Conservation (phyloP, 2,797 vertebrate genomes). For the Phoeniculus purpureus region DNA sequence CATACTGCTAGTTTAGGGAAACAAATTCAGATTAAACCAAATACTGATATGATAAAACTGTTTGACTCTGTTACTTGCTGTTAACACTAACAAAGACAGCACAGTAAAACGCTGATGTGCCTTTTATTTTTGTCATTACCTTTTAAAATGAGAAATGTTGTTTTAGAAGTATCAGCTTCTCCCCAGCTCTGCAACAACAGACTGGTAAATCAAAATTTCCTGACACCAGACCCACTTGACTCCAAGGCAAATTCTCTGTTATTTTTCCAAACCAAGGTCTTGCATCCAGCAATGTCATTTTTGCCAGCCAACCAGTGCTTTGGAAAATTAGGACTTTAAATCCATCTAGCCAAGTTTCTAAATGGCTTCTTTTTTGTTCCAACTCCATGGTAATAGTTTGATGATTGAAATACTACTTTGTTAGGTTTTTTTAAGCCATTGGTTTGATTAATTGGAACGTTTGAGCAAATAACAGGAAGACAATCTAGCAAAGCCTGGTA, state of each 20-base stretch:
- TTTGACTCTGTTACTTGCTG: not conserved
- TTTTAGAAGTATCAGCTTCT: not conserved
- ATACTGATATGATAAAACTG: not conserved
- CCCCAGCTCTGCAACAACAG: not conserved
- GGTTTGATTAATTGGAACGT: slow-evolving; percentile 46
- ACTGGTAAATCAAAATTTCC: not conserved
- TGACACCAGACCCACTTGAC: not conserved
- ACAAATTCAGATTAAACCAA: not conserved
- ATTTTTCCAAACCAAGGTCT: not conserved
- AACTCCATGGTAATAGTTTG: not conserved
- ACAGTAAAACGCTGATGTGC: not conserved
- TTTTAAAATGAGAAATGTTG: not conserved
- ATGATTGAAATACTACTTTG: not conserved
- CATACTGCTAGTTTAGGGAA: not conserved
- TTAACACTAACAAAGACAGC: not conserved
- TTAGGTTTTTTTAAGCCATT: slow-evolving; percentile 21
- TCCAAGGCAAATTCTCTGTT: not conserved
- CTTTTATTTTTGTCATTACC: not conserved
- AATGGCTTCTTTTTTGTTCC: not conserved
- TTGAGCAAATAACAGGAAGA: slow-evolving; percentile 50
- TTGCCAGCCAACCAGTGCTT: not conserved
- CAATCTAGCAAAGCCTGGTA: slow-evolving; percentile 36
- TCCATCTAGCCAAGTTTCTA: not conserved
- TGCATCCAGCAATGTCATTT: not conserved
- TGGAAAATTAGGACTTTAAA: not conserved